Base-by-base conservation (phyloP, 2,888 invertebrate species). In the Dolichomitus sp. region DNA sequence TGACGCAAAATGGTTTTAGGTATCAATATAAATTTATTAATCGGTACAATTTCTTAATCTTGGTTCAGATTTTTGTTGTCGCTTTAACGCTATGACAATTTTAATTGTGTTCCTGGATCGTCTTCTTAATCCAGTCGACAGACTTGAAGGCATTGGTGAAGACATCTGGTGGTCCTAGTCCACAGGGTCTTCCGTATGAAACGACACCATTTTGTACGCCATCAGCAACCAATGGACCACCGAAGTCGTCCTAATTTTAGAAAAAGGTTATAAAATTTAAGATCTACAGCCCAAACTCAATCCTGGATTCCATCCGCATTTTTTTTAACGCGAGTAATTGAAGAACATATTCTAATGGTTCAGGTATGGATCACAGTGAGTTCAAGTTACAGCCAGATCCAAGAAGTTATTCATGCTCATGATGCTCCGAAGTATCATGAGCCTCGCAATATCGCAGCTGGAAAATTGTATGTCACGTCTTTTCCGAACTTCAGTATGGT, bases 201-300 rank as follows among this genome's bases (percentile, higher is more conserved):
- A 90, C 90, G 4, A 91, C 84, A 30, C 91, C 91, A 23, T 91
- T 85, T 59, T 90, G 90, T 30, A 72, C 65, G 1, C 86, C 87
- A 7, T 88, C 72, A 11, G 84, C 77, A 19, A 87, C 87, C 33
- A 91, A 75, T 6, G 90, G 89, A 61, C 90, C 84, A 65, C 89
- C 89, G 11, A 88, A 89, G 68, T 89, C 89, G 30, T 89, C 89
- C 89, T 89, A 61, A 30, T 11, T 14, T n/a, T 4, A 23, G 45
- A n/a, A 61, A 45, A 4, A 59, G 30, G 7, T 27, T 11, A 12
- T 7, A 9, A 12, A 23, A 23, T 3, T 45, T 14, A 45, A n/a
- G n/a, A 45, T 42, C n/a, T n/a, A 23, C 23, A 23, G 23, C 23
- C 2, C 23, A 23, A 23, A 23, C 23, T 23, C 23, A 1, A 23